phyloP scores from a whole-genome alignment of 2,797 vertebrate species.

The Pithecia hirsuta region DNA sequence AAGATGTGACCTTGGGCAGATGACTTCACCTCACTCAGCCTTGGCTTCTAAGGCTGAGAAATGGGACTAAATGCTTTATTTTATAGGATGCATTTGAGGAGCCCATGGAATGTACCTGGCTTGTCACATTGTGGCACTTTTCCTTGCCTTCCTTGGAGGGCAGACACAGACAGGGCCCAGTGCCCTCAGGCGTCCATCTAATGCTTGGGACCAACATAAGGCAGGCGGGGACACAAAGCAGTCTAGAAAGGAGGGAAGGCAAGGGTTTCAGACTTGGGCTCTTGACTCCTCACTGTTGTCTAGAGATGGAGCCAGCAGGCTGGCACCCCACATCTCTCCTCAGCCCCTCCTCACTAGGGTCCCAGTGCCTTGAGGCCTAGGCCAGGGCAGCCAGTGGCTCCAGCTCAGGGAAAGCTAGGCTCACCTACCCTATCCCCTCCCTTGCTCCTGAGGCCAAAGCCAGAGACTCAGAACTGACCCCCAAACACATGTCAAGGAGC shows the following conservation, averaged over 20 bases:
- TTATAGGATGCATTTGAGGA: not conserved
- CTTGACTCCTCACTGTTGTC: not conserved
- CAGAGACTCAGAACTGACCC: not conserved
- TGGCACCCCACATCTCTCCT: not conserved
- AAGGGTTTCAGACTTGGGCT: not conserved
- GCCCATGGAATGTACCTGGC: not conserved
- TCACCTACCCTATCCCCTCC: not conserved
- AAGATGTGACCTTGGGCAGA: not conserved
- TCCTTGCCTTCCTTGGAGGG: not conserved
- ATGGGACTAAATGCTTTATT: not conserved
- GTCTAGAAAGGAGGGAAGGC: not conserved
- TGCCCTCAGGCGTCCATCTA: not conserved
- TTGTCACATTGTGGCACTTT: not conserved
- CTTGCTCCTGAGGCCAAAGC: not conserved
- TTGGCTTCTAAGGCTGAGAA: constrained; percentile 18
- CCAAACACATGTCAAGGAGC: not conserved
- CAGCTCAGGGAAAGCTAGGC: not conserved
- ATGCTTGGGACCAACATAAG: not conserved
- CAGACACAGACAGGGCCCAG: not conserved
- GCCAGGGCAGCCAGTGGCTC: not conserved
- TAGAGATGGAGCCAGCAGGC: constrained; percentile 8
- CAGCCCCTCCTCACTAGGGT: not conserved
- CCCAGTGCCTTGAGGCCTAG: not conserved
- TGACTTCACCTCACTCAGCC: not conserved
- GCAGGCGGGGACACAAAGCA: not conserved